Conservation (phyloP, 2,888 invertebrate species). For the Nineta flava region DNA sequence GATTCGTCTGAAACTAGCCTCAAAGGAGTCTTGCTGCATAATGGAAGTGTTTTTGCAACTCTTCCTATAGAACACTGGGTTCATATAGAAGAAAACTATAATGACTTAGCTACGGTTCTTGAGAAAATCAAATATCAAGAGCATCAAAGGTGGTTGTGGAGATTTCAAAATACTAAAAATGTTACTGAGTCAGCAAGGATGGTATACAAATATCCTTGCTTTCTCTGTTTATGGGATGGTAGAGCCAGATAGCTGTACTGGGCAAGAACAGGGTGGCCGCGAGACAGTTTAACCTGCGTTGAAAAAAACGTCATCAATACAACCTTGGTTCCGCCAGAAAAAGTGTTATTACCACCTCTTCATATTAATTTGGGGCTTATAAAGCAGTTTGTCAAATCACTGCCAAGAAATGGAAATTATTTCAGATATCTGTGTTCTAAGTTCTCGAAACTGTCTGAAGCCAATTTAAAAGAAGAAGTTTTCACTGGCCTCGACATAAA, state of each 20-base stretch:
- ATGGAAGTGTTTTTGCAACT: constrained; percentile 17
- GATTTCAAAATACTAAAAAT: constrained; percentile 20
- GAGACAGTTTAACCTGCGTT: constrained; percentile 2
- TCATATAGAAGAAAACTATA: too few relatives aligned
- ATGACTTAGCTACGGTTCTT: constrained; percentile 8
- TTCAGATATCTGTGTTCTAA: not conserved
- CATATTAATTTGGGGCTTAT: constrained; percentile 12
- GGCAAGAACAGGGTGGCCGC: constrained; percentile 11
- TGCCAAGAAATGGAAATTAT: not conserved
- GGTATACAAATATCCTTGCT: constrained; percentile 16
- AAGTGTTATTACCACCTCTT: constrained; percentile 11
- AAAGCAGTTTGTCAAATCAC: constrained; percentile 6
- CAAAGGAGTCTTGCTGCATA: constrained; percentile 15
- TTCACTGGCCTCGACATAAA: too few relatives aligned
- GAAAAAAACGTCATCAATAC: constrained; percentile 11
- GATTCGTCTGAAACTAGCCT: constrained; percentile 12
- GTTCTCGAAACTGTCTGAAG: too few relatives aligned
- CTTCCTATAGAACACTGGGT: constrained; percentile 18
- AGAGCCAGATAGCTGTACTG: constrained; percentile 13
- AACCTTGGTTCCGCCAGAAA: constrained; percentile 10
- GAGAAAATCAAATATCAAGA: constrained; percentile 7
- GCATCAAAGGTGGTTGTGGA: constrained; percentile 8
- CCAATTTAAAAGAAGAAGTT: too few relatives aligned
- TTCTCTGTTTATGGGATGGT: constrained; percentile 16
- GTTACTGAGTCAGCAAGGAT: constrained; percentile 16